Base-by-base conservation (phyloP, 1,140 invertebrate genomes). In the Halesus radiatus region DNA sequence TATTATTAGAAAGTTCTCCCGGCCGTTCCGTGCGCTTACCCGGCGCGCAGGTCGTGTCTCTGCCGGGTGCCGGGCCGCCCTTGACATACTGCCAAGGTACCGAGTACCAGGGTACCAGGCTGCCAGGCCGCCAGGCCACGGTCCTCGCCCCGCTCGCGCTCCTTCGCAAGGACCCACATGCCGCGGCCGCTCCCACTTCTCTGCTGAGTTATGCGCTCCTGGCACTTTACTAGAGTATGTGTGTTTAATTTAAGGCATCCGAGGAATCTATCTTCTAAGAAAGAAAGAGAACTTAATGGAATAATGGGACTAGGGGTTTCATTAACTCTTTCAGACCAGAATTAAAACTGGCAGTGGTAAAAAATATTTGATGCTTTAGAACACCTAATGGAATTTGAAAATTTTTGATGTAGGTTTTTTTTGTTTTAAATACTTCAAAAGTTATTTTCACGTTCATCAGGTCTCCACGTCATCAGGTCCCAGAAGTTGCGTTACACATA, bases 71-170 rank as follows among this genome's bases (percentile, higher is more conserved):
- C 76, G 62, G 76, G 76, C 64, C 76, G 76, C 66, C 76, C 76
- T 78, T 78, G 76, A 78, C 76, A 70, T 32, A 70, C 64, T 78
- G 54, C 18, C 37, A 53, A n/a, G 23, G 32, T 32, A 32, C 32
- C 32, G 7, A 32, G 32, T 32, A 7, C 32, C 32, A 32, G 32
- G 32, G n/a, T n/a, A n/a, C n/a, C n/a, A n/a, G n/a, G n/a, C n/a
- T n/a, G n/a, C n/a, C n/a, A n/a, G n/a, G n/a, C 32, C 7, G 32
- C 32, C 32, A 32, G 22, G 20, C 75, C 72, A n/a, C 64, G 26
- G 62, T 20, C 32, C 13, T n/a, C 50, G 18, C 52, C 66, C 50
- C 45, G 16, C 45, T 22, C 60, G n/a, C 75, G 53, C 32, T 74
- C 76, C 45, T 54, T 8, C 58, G 23, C 18, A 68, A 32, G 29